Evolutionary conservation across 2,888 invertebrate species (phyloP).

Genomic region (Notocelia uddmanniana): DNA sequence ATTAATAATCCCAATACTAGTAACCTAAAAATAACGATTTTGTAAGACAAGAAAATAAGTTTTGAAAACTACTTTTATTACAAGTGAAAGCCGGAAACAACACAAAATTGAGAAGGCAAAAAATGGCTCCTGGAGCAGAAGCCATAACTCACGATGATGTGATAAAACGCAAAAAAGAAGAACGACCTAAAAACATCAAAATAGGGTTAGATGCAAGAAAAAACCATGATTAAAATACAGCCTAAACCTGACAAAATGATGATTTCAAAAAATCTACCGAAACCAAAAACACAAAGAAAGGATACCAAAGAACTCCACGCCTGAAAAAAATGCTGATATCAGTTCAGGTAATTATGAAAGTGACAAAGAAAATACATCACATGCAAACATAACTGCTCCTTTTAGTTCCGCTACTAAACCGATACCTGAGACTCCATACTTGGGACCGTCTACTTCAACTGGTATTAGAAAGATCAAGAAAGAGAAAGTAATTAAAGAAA

Average conservation of each 20-base stretch:
- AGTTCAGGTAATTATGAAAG: conserved; percentile 1
- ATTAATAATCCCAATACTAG: background rate
- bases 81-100: conserved; percentile 49
- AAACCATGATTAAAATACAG: conserved; percentile 5
- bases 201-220: background rate
- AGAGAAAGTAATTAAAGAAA: background rate
- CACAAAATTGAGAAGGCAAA: conserved; percentile 45
- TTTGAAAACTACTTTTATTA: conserved; percentile 51
- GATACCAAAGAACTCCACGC: background rate
- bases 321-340: background rate
- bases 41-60: conserved; percentile 22
- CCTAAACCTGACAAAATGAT: background rate
- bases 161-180: conserved; percentile 45
- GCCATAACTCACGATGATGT: conserved; percentile 52
- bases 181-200: conserved; percentile 47
- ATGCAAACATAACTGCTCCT: background rate
- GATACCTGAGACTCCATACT: background rate
- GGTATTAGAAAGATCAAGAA: conserved; percentile 2
- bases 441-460: conserved; percentile 8
- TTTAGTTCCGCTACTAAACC: background rate
- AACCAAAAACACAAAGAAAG: background rate
- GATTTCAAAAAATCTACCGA: conserved; percentile 8
- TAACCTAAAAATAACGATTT: background rate
- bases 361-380: conserved; percentile 1
- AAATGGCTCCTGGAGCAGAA: conserved; percentile 50